Conservation (phyloP, 2,113 vertebrate species). For the Dromaius novaehollandiae region DNA sequence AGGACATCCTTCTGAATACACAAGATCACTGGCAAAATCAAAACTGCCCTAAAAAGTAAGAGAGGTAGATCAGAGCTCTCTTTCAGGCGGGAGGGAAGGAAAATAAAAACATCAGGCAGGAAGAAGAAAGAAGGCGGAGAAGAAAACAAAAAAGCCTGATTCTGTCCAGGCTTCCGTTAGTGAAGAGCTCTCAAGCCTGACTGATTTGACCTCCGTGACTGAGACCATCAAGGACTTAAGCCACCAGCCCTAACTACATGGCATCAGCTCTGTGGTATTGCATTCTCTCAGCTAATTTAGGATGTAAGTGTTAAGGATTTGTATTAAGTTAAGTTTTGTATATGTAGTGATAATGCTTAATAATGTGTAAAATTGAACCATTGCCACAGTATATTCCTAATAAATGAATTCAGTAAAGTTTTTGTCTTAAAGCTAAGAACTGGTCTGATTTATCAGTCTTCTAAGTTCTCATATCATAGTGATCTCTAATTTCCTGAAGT, state of each 20-base stretch:
- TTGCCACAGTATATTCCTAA: background rate
- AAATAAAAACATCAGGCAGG: too few relatives aligned
- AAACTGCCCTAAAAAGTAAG: too few relatives aligned
- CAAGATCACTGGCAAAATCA: too few relatives aligned
- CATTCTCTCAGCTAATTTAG: background rate
- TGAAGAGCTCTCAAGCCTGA: too few relatives aligned
- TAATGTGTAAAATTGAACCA: background rate
- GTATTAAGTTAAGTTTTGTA: background rate
- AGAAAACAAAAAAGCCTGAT: too few relatives aligned
- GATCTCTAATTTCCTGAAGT: background rate
- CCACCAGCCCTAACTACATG: background rate
- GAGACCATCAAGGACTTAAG: background rate
- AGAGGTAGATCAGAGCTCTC: too few relatives aligned
- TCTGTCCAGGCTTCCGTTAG: too few relatives aligned
- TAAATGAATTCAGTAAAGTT: background rate
- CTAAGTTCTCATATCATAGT: too few relatives aligned
- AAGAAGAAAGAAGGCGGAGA: too few relatives aligned
- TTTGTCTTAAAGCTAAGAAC: background rate
- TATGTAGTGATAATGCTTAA: background rate
- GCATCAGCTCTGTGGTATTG: background rate
- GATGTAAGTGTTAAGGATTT: too few relatives aligned
- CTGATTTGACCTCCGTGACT: accelerated
- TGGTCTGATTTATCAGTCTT: background rate
- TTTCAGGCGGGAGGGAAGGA: too few relatives aligned
- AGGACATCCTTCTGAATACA: too few relatives aligned